Percentiles rank a stretch among this genome's conserved stretches.
Evolutionary conservation across 2,797 vertebrate species (phyloP).

Genomic region (Rhinophrynus dorsalis): DNA sequence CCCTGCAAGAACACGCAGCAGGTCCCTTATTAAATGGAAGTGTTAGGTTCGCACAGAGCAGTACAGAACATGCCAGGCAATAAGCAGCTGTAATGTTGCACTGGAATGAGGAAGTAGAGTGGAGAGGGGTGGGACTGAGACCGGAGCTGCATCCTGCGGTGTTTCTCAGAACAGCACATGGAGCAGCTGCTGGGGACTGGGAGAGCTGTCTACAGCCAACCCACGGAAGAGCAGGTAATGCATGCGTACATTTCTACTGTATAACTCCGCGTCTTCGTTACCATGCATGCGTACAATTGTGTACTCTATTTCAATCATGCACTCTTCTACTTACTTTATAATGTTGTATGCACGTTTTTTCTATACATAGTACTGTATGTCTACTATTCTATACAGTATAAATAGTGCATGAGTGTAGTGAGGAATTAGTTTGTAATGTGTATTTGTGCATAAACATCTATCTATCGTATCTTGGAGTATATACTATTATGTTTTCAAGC

Average conservation of each 20-base stretch:
- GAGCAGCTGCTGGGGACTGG: conserved; percentile 81
- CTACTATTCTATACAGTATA: no score
- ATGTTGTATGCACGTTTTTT: no score
- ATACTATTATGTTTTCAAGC: no score
- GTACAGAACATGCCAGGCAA: conserved; percentile 13
- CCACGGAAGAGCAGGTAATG: conserved; percentile 85
- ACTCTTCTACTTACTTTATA: no score
- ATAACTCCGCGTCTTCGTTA: no score
- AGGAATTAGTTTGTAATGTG: no score
- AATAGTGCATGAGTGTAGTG: no score
- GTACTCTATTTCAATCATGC: no score
- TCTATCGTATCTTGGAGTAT: no score
- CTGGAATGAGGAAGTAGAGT: conserved; percentile 90
- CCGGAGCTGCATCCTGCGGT: conserved; percentile 77
- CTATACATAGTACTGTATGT: no score
- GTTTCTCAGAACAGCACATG: conserved; percentile 69
- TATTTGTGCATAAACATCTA: no score
- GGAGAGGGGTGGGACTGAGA: conserved; percentile 84
- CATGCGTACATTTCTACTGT: conserved; percentile 6
- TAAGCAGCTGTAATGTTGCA: conserved; percentile 74
- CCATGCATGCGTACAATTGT: no score
- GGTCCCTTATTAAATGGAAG: conserved; percentile 32
- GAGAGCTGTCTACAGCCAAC: conserved; percentile 82
- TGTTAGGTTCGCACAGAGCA: not conserved
- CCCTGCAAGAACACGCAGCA: not conserved